phyloP scores from a whole-genome alignment of 2,888 invertebrate species.

The Abscondita cerata region DNA sequence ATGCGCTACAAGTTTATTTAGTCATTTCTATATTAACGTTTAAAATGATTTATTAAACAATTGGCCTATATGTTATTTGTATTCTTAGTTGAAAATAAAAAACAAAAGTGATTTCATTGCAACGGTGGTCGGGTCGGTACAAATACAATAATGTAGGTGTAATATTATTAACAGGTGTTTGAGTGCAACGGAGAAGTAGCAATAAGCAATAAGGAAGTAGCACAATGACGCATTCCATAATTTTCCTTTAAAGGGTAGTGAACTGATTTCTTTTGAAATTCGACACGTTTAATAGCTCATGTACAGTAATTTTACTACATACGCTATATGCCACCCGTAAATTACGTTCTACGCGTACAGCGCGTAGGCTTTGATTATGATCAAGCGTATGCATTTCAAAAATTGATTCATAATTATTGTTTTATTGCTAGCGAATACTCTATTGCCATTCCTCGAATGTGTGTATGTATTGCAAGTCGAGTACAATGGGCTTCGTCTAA shows the following conservation, averaged over 20 bases:
- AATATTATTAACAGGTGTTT: slow-evolving; percentile 36
- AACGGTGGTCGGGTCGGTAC: slow-evolving; percentile 5
- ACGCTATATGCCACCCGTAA: slow-evolving; percentile 4
- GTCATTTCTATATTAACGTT: too few relatives aligned
- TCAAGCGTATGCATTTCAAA: slow-evolving; percentile 2
- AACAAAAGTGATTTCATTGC: slow-evolving; percentile 21
- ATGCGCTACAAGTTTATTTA: neutral
- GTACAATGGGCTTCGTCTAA: neutral
- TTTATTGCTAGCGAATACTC: neutral
- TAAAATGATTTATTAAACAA: too few relatives aligned
- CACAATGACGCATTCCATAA: slow-evolving; percentile 36
- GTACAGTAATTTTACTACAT: slow-evolving; percentile 15
- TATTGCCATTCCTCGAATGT: neutral
- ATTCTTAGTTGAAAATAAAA: neutral
- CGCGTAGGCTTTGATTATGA: slow-evolving; percentile 1
- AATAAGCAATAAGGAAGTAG: slow-evolving; percentile 35
- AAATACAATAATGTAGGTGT: slow-evolving; percentile 23
- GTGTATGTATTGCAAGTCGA: too few relatives aligned
- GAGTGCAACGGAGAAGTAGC: slow-evolving; percentile 24
- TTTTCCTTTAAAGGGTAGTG: slow-evolving; percentile 34
- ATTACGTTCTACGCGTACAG: neutral
- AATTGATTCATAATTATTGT: slow-evolving; percentile 2
- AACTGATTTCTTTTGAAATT: slow-evolving; percentile 35
- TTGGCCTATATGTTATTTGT: too few relatives aligned
- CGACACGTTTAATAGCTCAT: slow-evolving; percentile 26